phyloP scores from a whole-genome alignment of 1,140 invertebrate genomes.

The Drosophila sturtevanti region DNA sequence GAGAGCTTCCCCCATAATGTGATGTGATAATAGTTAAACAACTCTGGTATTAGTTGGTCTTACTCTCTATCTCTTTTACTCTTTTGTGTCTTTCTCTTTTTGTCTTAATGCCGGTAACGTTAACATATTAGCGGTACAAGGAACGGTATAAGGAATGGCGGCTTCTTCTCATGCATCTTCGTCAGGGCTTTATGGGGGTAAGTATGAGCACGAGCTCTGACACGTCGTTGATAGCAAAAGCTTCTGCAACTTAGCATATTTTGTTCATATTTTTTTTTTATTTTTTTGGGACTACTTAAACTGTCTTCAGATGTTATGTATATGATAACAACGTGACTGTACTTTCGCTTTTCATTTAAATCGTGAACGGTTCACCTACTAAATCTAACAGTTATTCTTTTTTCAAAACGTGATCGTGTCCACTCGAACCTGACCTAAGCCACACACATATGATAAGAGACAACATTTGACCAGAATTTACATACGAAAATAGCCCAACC shows the following conservation, averaged over 20 bases:
- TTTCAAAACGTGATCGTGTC: not conserved
- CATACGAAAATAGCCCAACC: not conserved
- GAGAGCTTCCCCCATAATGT: not conserved
- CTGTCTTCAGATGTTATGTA: not conserved
- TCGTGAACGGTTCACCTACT: not conserved
- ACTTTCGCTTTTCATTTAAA: not conserved
- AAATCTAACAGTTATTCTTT: not conserved
- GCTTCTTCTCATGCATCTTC: constrained; percentile 35
- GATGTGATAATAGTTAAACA: constrained; percentile 4
- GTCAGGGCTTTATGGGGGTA: constrained; percentile 20
- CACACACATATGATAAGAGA: constrained; percentile 27
- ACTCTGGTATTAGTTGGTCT: not conserved
- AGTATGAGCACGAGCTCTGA: constrained; percentile 9
- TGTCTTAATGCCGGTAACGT: too few relatives aligned
- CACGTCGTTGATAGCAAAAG: constrained; percentile 4
- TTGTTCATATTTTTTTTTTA: not conserved
- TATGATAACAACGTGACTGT: not conserved
- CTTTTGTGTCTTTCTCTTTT: too few relatives aligned
- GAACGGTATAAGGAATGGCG: too few relatives aligned
- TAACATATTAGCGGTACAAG: too few relatives aligned
- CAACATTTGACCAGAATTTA: constrained; percentile 1
- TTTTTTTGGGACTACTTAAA: not conserved
- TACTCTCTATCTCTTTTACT: not conserved
- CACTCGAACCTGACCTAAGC: constrained; percentile 46
- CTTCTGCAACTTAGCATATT: not conserved